Evolutionary conservation across 2,113 vertebrate species (phyloP).

Genomic region (Piprites chloris): DNA sequence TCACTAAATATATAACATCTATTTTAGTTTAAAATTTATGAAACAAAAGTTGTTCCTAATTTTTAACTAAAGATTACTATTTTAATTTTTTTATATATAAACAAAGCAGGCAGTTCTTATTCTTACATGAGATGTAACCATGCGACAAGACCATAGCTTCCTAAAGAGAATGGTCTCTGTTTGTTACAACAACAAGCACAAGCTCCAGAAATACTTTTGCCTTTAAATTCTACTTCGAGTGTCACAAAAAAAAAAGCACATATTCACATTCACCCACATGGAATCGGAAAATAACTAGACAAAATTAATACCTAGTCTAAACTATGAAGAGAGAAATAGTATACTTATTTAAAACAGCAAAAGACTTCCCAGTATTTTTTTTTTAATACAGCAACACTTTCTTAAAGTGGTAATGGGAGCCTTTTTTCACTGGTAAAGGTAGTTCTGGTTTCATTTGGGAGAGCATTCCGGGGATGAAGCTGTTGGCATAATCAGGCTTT

Average conservation of each 20-base stretch:
- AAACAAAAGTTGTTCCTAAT: neutral
- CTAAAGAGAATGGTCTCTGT: neutral
- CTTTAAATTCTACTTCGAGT: neutral
- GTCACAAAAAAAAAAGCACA: neutral
- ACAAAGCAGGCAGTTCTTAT: neutral
- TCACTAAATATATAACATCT: constrained; percentile 18
- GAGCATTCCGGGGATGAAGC: neutral
- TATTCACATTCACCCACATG: neutral
- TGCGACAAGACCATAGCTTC: neutral
- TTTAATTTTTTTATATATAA: neutral
- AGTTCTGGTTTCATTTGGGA: neutral
- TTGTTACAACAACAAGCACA: neutral
- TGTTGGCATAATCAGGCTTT: neutral
- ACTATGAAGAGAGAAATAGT: neutral
- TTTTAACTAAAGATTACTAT: neutral
- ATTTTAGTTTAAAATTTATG: constrained; percentile 8
- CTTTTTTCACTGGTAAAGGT: neutral
- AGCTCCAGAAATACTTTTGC: neutral
- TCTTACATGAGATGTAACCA: neutral
- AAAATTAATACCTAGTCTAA: neutral
- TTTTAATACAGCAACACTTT: neutral
- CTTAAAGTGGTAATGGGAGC: neutral
- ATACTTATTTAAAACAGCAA: neutral
- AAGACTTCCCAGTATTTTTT: neutral
- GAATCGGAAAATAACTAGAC: neutral